Evolutionary conservation across 2,888 invertebrate species (phyloP).

Genomic region (Eucera pruinosa): DNA sequence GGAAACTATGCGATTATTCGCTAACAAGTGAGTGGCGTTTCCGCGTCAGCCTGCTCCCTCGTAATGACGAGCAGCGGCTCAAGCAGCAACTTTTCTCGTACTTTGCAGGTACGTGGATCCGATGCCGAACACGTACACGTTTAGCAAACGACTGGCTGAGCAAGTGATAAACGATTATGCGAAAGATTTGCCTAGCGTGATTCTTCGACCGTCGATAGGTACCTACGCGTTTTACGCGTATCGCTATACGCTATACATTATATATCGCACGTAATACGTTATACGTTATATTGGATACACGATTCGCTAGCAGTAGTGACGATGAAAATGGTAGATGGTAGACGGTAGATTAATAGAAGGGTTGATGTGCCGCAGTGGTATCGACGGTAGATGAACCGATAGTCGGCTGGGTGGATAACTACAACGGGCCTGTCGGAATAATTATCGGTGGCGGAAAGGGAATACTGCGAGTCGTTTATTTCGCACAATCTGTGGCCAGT

Average conservation of each 20-base stretch:
- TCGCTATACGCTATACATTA: too few species aligned
- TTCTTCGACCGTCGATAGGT: constrained; percentile 96
- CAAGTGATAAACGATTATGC: constrained; percentile 90
- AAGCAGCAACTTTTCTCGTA: too few species aligned
- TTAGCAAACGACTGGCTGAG: constrained; percentile 95
- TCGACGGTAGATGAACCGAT: constrained; percentile 88
- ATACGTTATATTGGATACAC: too few species aligned
- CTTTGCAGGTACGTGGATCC: constrained; percentile 86
- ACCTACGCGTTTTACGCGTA: neutral
- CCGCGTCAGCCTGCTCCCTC: too few species aligned
- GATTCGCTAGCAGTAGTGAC: too few species aligned
- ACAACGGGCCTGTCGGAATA: constrained; percentile 94
- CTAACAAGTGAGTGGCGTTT: constrained; percentile 86
- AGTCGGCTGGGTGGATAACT: constrained; percentile 95
- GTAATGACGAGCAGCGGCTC: too few species aligned
- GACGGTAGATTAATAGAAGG: too few species aligned
- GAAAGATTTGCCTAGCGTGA: constrained; percentile 88
- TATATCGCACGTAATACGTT: too few species aligned
- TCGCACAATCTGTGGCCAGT: constrained; percentile 86
- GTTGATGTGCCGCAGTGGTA: too few species aligned
- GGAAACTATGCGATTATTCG: constrained; percentile 86
- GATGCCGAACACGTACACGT: constrained; percentile 96
- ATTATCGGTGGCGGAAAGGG: constrained; percentile 91
- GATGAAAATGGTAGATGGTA: too few species aligned
- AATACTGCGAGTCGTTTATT: constrained; percentile 89